Conservation (phyloP, 2,888 invertebrate genomes). For the Campoplex capitator region DNA sequence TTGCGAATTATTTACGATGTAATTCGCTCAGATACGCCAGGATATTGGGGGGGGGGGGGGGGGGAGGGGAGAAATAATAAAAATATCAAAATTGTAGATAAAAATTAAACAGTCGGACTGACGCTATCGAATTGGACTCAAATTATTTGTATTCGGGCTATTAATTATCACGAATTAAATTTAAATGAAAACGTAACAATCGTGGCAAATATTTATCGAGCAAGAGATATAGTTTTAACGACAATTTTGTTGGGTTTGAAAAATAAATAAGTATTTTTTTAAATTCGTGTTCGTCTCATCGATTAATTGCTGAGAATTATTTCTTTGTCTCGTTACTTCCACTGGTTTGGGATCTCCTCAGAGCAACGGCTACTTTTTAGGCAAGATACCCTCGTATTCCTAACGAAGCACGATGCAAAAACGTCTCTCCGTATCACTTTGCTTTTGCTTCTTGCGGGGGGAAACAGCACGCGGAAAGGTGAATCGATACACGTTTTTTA, state of each 20-base stretch:
- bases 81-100: not conserved
- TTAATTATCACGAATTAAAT: not conserved
- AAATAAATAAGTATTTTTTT: not conserved
- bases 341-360: not conserved
- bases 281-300: not conserved
- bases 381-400: not conserved
- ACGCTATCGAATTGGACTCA: not conserved
- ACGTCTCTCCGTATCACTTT: not conserved
- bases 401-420: not conserved
- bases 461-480: not conserved
- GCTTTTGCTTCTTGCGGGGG: not conserved
- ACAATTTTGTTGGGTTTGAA: not conserved
- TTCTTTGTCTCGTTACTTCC: not conserved
- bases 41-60: not conserved
- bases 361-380: not conserved
- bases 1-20: constrained; percentile 51
- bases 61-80: too few relatives aligned
- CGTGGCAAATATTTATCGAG: not conserved
- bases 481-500: not conserved
- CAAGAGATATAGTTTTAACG: not conserved
- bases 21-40: not conserved
- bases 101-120: not conserved
- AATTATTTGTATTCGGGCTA: not conserved
- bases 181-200: not conserved
- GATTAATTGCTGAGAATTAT: not conserved